Evolutionary conservation across 2,888 invertebrate species (phyloP), one percentile per base, ranked within the genome.

Genomic region (Cheilosia urbana): DNA sequence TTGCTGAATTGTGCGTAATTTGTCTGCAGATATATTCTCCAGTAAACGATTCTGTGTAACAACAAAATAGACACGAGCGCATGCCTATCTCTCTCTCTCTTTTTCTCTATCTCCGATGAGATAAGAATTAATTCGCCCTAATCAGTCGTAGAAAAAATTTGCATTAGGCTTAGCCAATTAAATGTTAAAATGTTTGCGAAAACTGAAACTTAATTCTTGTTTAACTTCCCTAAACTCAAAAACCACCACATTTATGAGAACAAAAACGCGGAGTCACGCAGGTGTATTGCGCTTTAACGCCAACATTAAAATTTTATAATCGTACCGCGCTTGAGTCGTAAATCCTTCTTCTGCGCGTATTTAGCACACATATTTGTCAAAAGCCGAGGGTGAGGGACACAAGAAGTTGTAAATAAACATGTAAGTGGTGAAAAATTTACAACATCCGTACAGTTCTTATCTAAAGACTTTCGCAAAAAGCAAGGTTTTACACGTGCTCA

Each of bases 1-100:
- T 78, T 83, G 57, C 13, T 11, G 27, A 62, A 24, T 21, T 17
- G 72, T 83, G 72, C 83, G 83, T 83, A 83, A 47, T 83, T 55
- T 47, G 11, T 60, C 49, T n/a, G 34, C 27, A 51, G 65, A 57
- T 62, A 45, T 24, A 49, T 45, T 62, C 58, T 34, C 9, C 51
- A 4, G 47, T 34, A 17, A n/a, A 17, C 13, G 1, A 1, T 21
- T 21, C 21, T 21, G 21, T 24, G 24, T 24, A 24, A 24, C 24
- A 24, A 24, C 3, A 27, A 27, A 27, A 27, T 27, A 27, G 7
- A 27, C 27, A 27, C 27, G 7, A 27, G 7, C 27, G 7, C 27
- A 27, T 27, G 27, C 27, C 7, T 30, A 15, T 47, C 30, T 55
- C n/a, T 37, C 69, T 53, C 58, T 47, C 42, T 47, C 34, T 15